Percentiles rank a stretch among this genome's conserved stretches.
Evolutionary conservation across 2,888 invertebrate species (phyloP).

Genomic region (Drosophila borealis): DNA sequence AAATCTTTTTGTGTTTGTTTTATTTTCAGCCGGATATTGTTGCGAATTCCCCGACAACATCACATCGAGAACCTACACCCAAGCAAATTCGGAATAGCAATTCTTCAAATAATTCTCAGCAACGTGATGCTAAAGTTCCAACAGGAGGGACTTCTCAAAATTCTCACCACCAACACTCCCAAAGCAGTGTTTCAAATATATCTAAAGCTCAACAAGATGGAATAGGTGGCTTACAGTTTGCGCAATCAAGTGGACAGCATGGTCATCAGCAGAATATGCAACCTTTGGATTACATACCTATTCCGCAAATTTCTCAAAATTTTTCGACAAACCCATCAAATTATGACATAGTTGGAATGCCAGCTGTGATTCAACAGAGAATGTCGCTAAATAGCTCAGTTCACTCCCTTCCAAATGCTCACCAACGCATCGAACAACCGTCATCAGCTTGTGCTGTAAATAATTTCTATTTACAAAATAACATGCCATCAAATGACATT

Average conservation of each 20-base stretch:
- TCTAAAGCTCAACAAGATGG: constrained; percentile 84
- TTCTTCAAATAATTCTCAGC: constrained; percentile 62
- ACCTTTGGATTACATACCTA: constrained; percentile 84
- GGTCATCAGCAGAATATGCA: constrained; percentile 85
- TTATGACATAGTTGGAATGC: constrained; percentile 89
- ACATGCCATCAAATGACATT: constrained; percentile 74
- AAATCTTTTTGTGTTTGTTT: neutral
- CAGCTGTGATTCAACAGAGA: constrained; percentile 88
- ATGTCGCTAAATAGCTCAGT: constrained; percentile 85
- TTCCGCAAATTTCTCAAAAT: constrained; percentile 87
- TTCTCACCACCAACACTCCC: constrained; percentile 75
- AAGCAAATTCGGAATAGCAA: constrained; percentile 82
- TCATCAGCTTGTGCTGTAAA: constrained; percentile 87
- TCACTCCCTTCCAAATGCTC: constrained; percentile 85
- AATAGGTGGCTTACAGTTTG: constrained; percentile 76
- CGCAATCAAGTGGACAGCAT: constrained; percentile 74
- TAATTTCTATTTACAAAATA: constrained; percentile 88
- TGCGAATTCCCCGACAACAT: constrained; percentile 70
- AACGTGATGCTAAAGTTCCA: constrained; percentile 81
- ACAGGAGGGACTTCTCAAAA: constrained; percentile 69
- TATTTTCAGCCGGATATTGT: constrained; percentile 69
- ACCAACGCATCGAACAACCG: constrained; percentile 86
- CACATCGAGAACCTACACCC: constrained; percentile 83
- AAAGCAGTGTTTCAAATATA: constrained; percentile 73
- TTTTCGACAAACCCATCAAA: constrained; percentile 87